Percentiles rank a stretch among this genome's conserved stretches.
phyloP scores from a whole-genome alignment of 1,140 invertebrate genomes.

The Archivesica marissinica region DNA sequence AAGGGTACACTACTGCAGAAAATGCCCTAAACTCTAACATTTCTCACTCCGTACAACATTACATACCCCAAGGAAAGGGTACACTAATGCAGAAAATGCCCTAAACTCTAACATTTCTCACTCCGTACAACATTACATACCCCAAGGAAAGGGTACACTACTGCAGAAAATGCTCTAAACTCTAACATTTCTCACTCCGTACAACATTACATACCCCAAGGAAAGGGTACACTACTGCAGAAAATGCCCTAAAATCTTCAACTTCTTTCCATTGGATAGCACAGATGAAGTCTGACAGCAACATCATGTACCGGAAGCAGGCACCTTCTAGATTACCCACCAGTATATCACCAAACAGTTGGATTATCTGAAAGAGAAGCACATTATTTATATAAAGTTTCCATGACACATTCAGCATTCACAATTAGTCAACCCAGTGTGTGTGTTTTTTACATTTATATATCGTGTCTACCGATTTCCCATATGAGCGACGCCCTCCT shows the following conservation, averaged over 20 bases:
- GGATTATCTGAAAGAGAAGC: slow-evolving; percentile 74
- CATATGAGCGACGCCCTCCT: too few species aligned
- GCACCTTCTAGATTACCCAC: slow-evolving; percentile 81
- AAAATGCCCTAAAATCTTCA: slow-evolving; percentile 81
- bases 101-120: too few species aligned
- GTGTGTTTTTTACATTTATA: too few species aligned
- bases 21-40: too few species aligned
- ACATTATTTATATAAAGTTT: neutral
- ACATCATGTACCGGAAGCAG: slow-evolving; percentile 78
- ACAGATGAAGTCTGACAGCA: slow-evolving; percentile 79
- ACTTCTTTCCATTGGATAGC: slow-evolving; percentile 80
- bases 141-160: slow-evolving; percentile 80
- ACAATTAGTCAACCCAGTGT: too few species aligned
- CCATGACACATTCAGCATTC: neutral
- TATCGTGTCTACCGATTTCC: too few species aligned
- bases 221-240: slow-evolving; percentile 80
- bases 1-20: too few species aligned
- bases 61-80: slow-evolving; percentile 80
- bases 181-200: too few species aligned
- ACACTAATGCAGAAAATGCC: slow-evolving; percentile 79
- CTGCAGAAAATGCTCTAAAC: slow-evolving; percentile 79
- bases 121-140: too few species aligned
- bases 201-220: slow-evolving; percentile 75
- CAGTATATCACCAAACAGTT: slow-evolving; percentile 78
- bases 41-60: too few species aligned